A percentile compares a stretch with the other conserved stretches of the same genome.
Conservation (phyloP, 2,888 invertebrate genomes). For the Drosophila colorata region DNA sequence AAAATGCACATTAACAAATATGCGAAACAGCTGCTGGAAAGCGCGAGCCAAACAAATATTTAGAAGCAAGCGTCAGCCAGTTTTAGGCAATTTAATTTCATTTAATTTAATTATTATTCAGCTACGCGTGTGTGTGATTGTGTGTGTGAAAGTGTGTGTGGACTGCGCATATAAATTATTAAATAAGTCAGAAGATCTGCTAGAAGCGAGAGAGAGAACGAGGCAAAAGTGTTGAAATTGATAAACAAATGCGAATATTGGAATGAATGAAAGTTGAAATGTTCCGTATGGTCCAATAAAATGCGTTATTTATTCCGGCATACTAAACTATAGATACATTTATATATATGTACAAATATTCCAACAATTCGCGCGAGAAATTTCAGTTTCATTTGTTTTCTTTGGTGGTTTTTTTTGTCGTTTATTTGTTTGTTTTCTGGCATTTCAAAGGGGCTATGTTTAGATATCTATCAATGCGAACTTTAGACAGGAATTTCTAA, state of each 20-base stretch:
- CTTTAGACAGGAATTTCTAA: slow-evolving; percentile 25
- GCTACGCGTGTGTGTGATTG: slow-evolving; percentile 4
- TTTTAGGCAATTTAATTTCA: slow-evolving; percentile 45
- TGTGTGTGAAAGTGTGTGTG: slow-evolving; percentile 18
- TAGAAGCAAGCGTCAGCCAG: slow-evolving; percentile 43
- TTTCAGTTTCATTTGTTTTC: slow-evolving; percentile 40
- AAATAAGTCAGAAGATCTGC: slow-evolving; percentile 38
- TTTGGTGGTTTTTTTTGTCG: slow-evolving; percentile 6
- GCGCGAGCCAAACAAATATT: slow-evolving; percentile 47
- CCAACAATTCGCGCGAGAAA: slow-evolving; percentile 33
- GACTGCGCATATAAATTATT: slow-evolving; percentile 36
- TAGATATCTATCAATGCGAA: slow-evolving; percentile 43
- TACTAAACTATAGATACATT: slow-evolving; percentile 4
- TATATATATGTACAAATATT: slow-evolving; percentile 24
- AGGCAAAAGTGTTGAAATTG: slow-evolving; percentile 15
- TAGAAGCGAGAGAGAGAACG: slow-evolving; percentile 23
- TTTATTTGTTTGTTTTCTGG: slow-evolving; percentile 39
- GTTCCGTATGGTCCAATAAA: slow-evolving; percentile 20
- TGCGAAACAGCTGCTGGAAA: slow-evolving; percentile 69
- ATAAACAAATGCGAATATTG: slow-evolving; percentile 51
- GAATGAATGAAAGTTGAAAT: slow-evolving; percentile 52
- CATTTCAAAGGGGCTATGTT: slow-evolving; percentile 53
- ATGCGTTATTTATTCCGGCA: slow-evolving; percentile 38
- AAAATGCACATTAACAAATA: slow-evolving; percentile 67
- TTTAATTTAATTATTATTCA: slow-evolving; percentile 53